Percentiles rank a stretch among this genome's conserved stretches.
phyloP scores from a whole-genome alignment of 2,888 invertebrate species.

The Campaea margaritaria region DNA sequence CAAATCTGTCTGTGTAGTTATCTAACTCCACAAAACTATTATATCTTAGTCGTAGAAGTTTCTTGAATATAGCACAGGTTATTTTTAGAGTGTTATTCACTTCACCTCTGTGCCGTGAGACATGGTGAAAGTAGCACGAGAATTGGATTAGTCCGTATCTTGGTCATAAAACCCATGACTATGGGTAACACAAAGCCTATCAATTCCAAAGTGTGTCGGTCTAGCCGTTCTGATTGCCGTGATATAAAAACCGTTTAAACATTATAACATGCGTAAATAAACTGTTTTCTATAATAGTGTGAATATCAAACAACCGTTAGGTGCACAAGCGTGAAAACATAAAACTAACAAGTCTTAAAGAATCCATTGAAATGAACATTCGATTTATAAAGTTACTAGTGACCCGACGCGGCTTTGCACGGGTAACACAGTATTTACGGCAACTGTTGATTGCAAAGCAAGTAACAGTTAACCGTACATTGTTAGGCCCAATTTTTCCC shows the following conservation, averaged over 20 bases:
- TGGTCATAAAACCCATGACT: slow-evolving; percentile 34
- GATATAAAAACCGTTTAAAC: slow-evolving; percentile 6
- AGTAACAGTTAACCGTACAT: too few species aligned
- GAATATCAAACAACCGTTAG: slow-evolving; percentile 15
- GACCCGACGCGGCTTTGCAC: too few species aligned
- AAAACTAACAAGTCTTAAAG: slow-evolving; percentile 13
- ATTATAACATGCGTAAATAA: slow-evolving; percentile 14
- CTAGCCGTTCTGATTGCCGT: slow-evolving; percentile 5
- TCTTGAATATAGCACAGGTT: slow-evolving; percentile 37
- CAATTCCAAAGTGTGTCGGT: not conserved
- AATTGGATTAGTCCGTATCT: slow-evolving; percentile 21
- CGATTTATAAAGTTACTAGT: too few species aligned
- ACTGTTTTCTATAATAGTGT: slow-evolving; percentile 13
- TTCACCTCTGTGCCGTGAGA: slow-evolving; percentile 52
- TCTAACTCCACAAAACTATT: not conserved
- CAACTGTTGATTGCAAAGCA: too few species aligned
- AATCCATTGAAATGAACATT: slow-evolving; percentile 5
- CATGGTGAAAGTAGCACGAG: slow-evolving; percentile 49
- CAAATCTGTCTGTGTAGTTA: not conserved
- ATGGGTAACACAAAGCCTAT: slow-evolving; percentile 23
- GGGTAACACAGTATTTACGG: too few species aligned
- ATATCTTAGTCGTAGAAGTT: slow-evolving; percentile 3
- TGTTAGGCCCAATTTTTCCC: too few species aligned
- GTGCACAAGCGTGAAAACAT: slow-evolving; percentile 8
- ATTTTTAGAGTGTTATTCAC: slow-evolving; percentile 56